Percentiles rank a stretch among this genome's conserved stretches.
Evolutionary conservation across 2,888 invertebrate species (phyloP).

Genomic region (Plebejus anna): DNA sequence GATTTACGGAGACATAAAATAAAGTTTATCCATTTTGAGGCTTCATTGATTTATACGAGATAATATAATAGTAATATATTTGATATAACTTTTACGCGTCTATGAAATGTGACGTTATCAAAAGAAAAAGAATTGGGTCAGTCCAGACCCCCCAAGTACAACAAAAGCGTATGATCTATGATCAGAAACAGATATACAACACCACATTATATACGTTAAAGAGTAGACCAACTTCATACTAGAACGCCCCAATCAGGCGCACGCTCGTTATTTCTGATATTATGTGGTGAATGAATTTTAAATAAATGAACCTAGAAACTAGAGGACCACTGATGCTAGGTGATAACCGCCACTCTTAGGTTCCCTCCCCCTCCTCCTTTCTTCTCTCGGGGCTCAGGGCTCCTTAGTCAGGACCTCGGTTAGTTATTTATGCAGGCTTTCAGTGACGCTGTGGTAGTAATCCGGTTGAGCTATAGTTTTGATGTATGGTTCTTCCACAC

Average conservation of each 20-base stretch:
- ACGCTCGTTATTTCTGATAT: neutral
- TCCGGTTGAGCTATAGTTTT: too few species aligned
- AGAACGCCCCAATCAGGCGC: neutral
- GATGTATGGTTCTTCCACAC: neutral
- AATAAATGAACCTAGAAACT: too few species aligned
- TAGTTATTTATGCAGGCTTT: too few species aligned
- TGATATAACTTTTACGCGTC: constrained; percentile 65
- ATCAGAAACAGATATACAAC: constrained; percentile 79
- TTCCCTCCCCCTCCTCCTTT: too few species aligned
- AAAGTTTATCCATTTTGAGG: constrained; percentile 61
- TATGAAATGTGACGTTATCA: constrained; percentile 66
- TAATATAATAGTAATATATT: constrained; percentile 59
- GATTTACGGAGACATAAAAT: constrained; percentile 75
- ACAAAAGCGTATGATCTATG: constrained; percentile 76
- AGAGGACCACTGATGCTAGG: too few species aligned
- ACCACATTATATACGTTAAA: constrained; percentile 65
- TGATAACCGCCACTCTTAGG: too few species aligned
- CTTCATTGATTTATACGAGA: constrained; percentile 62
- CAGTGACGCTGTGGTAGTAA: too few species aligned
- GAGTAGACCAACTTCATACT: neutral
- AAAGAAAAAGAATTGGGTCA: constrained; percentile 63
- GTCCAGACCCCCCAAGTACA: constrained; percentile 69
- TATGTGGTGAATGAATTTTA: too few species aligned
- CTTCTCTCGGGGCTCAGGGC: too few species aligned
- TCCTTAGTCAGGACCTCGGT: too few species aligned